Base-by-base conservation (phyloP, 2,888 invertebrate species). In the Hirtodrosophila confusa region DNA sequence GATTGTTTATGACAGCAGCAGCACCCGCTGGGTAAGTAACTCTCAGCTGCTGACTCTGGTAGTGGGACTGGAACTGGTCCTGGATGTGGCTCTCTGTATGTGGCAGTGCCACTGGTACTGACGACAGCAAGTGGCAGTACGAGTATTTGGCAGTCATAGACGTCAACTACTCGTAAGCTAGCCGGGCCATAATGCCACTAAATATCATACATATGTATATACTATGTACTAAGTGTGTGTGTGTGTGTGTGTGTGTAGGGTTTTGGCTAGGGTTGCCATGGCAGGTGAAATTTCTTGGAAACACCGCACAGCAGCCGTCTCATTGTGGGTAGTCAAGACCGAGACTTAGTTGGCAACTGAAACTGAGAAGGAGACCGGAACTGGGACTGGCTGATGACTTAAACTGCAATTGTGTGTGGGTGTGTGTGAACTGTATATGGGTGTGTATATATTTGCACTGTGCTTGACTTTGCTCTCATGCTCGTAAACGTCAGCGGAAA, bases 241-340 rank as follows among this genome's bases (percentile, higher is more conserved):
- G n/a, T 39, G 23, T 23, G 45, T 57, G 37, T 61, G 50, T 45
- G 41, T 24, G 37, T 17, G 47, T 41, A 35, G 48, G 69, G 60
- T 47, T 66, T 66, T 61, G 69, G 70, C 66, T 66, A 62, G 63
- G 64, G 69, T 58, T 75, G 72, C 68, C 63, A 58, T 57, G 74
- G 66, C 74, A 88, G 85, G 88, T 88, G 87, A 64, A 86, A 80
- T 88, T 86, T 86, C 87, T 86, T 84, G 85, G 80, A 80, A 86
- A 74, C 75, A 61, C 69, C 83, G 45, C 69, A 72, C 63, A 75
- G 58, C 61, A 64, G 56, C 61, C 51, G 39, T 40, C 66, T 62
- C 71, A 75, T 56, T 69, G 69, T 63, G 69, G 63, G 53, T 50
- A 50, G 41, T 41, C 49, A 75, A 58, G 49, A 50, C 55, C 40